A percentile compares a stretch with the other conserved stretches of the same genome.
Conservation (phyloP, 1,140 invertebrate genomes). For the Globodera ellingtonae region DNA sequence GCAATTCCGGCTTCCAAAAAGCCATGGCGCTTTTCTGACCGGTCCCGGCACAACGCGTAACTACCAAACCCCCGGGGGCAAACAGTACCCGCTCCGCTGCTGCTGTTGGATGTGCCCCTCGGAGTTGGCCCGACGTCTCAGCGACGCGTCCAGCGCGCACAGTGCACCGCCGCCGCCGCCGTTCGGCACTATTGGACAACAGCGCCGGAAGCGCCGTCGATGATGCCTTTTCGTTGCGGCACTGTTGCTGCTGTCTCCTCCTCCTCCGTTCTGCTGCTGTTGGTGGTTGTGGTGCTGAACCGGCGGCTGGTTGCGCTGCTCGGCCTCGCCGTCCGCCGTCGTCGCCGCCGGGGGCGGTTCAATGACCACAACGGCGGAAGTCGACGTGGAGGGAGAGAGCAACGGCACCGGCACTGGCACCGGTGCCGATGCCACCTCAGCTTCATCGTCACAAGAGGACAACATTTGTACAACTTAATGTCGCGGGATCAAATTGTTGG, state of each 20-base stretch:
- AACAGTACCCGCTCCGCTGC: not conserved
- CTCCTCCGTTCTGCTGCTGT: not conserved
- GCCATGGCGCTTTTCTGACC: too few relatives aligned
- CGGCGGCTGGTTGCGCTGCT: too few relatives aligned
- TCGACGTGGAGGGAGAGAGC: too few relatives aligned
- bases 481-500: too few relatives aligned
- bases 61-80: too few relatives aligned
- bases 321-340: too few relatives aligned
- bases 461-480: not conserved
- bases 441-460: not conserved
- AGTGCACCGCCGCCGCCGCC: not conserved
- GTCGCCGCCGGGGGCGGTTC: not conserved
- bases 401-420: not conserved
- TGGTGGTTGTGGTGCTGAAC: not conserved
- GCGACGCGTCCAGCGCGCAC: not conserved
- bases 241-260: not conserved
- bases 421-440: too few relatives aligned
- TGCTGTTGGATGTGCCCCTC: not conserved
- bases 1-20: too few relatives aligned
- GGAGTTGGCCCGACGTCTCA: not conserved
- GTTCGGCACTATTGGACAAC: not conserved
- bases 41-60: too few relatives aligned
- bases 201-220: not conserved
- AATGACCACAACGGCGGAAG: not conserved
- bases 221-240: not conserved